Base-by-base conservation (phyloP, 1,140 invertebrate species). In the Drosophila eugracilis region DNA sequence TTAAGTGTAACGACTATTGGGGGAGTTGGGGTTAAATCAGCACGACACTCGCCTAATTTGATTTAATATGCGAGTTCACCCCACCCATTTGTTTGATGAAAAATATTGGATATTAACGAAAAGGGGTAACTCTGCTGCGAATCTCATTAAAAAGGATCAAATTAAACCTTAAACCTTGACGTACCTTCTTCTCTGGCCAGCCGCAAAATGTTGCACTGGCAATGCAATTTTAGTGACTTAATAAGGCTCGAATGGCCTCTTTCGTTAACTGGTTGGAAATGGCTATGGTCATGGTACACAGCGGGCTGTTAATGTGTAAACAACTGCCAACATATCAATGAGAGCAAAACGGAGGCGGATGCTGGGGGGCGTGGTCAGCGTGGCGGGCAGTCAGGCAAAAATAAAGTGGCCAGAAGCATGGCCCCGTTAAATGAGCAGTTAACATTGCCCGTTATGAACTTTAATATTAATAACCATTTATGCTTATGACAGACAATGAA, bases 381-480 rank as follows among this genome's bases (percentile, higher is more conserved):
- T 5, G 21, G 36, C 15, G 36, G 21, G 41, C 65, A 44, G 67
- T 58, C 30, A 24, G 54, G 69, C 45, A 57, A 45, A 69, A 55
- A 73, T 78, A 78, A 78, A 78, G 77, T 76, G 72, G 71, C 52
- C 77, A 62, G 45, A 44, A 73, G 54, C 63, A 78, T 59, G 58
- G 71, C 52, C 69, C 63, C 71, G 71, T 49, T 53, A 79, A 79
- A 79, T 79, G 77, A 65, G 53, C 71, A 75, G 69, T 54, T 76
- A 76, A 76, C 63, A 76, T 58, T 53, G 50, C 48, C 75, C 75
- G 78, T 78, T 81, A 73, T 78, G 57, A 74, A 74, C 69, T 83
- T 84, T 84, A 83, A 84, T 83, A 84, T 83, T 83, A 83, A 83
- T 83, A 84, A 78, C 79, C 79, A 84, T 78, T 83, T 83, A 84